These are phyloP conservation scores for Pungitius pungitius DNA, from an alignment of 2,113 vertebrate genomes.

Conservation along the genomic window DNA sequence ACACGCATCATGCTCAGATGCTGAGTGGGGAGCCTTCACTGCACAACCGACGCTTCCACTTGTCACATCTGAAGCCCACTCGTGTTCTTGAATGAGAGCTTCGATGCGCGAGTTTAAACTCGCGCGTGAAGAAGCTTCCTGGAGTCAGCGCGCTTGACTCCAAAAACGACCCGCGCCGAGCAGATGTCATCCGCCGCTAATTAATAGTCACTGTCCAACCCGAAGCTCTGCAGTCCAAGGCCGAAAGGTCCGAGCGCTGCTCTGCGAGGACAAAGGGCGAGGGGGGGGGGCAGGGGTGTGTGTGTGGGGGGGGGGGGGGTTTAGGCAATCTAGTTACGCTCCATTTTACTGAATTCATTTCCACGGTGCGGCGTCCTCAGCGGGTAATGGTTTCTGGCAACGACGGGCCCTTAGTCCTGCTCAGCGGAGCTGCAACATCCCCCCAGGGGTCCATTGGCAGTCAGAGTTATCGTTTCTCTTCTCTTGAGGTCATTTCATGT, in stretches of 20 bases:
- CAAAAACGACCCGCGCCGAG: neutral
- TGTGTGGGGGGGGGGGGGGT: no score
- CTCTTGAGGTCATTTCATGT: slow-evolving; percentile 53
- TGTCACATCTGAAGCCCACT: neutral
- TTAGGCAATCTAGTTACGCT: slow-evolving; percentile 53
- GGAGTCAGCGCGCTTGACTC: slow-evolving; percentile 32
- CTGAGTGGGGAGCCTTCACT: neutral
- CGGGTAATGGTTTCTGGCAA: slow-evolving; percentile 73
- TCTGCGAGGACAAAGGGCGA: slow-evolving; percentile 48
- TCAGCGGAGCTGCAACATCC: slow-evolving; percentile 76
- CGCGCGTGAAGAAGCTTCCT: neutral
- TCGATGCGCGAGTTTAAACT: no score
- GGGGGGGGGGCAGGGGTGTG: no score
- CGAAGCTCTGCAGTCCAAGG: neutral
- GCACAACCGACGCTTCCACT: neutral
- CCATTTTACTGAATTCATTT: slow-evolving; percentile 66
- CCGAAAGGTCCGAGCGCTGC: slow-evolving; percentile 29
- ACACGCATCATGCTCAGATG: no score
- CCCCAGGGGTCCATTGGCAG: slow-evolving; percentile 66
- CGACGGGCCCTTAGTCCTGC: slow-evolving; percentile 73
- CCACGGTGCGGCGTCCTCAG: slow-evolving; percentile 43
- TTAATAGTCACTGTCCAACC: slow-evolving; percentile 54
- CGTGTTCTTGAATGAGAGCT: neutral
- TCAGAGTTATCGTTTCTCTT: slow-evolving; percentile 53
- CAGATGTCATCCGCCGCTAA: slow-evolving; percentile 39